Evolutionary conservation across 2,888 invertebrate genomes (phyloP).

Genomic region (Apamea crenata): DNA sequence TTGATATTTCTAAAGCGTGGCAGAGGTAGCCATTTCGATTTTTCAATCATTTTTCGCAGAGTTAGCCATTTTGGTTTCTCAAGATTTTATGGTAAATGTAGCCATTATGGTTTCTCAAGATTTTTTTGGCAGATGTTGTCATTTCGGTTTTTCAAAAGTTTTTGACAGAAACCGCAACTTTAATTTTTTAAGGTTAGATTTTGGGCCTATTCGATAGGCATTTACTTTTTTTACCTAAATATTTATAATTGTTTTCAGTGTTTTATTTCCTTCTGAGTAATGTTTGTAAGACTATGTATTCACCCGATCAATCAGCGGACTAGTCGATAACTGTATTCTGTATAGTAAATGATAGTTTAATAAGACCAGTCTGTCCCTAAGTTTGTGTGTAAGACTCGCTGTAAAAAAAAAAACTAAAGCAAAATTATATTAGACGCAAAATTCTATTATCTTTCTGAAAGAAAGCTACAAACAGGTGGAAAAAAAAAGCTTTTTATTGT

Average conservation of each 20-base stretch:
- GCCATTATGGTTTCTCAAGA: not conserved
- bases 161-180: not conserved
- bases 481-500: slow-evolving; percentile 52
- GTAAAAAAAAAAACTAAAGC: slow-evolving; percentile 48
- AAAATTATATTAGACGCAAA: slow-evolving; percentile 53
- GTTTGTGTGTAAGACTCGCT: slow-evolving; percentile 48
- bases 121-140: not conserved
- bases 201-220: not conserved
- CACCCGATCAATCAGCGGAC: slow-evolving; percentile 6
- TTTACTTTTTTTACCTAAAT: not conserved
- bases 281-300: not conserved
- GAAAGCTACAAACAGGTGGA: slow-evolving; percentile 61
- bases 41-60: not conserved
- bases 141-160: not conserved
- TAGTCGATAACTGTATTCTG: slow-evolving; percentile 42
- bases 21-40: not conserved
- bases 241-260: too few relatives aligned
- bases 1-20: not conserved
- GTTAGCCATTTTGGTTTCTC: too few relatives aligned
- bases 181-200: not conserved
- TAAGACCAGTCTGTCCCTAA: slow-evolving; percentile 58
- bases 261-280: not conserved
- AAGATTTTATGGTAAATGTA: not conserved
- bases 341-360: slow-evolving; percentile 21
- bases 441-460: slow-evolving; percentile 64